Percentiles rank a stretch among this genome's conserved stretches.
These are phyloP conservation scores for Galerucella pusilla DNA, from an alignment of 2,888 invertebrate species.

Conservation along the genomic window DNA sequence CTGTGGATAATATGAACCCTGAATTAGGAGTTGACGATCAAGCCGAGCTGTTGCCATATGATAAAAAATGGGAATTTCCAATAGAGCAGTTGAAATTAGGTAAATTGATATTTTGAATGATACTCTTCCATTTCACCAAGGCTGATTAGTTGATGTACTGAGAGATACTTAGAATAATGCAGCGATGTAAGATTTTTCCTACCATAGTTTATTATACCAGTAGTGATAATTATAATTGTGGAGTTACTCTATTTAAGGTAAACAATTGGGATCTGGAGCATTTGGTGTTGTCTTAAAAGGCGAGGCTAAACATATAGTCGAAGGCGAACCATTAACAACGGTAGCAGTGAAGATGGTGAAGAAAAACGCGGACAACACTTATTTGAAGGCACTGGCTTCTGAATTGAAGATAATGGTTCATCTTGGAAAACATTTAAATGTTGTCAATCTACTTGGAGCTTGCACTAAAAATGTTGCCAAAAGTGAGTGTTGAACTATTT, in stretches of 20 bases:
- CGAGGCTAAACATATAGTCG: constrained; percentile 81
- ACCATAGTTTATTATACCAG: no score
- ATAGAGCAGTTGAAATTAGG: constrained; percentile 83
- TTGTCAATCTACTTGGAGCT: constrained; percentile 94
- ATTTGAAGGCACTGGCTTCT: constrained; percentile 88
- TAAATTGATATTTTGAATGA: constrained; percentile 56
- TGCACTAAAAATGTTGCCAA: constrained; percentile 88
- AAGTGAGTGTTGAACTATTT: constrained; percentile 68
- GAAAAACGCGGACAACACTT: constrained; percentile 82
- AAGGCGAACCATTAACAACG: constrained; percentile 78
- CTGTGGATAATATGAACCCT: constrained; percentile 84
- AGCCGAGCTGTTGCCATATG: constrained; percentile 92
- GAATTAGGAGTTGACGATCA: constrained; percentile 92
- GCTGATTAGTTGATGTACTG: no score
- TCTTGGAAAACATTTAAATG: constrained; percentile 93
- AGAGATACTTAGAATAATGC: no score
- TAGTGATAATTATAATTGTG: neutral
- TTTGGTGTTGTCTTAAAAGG: constrained; percentile 95
- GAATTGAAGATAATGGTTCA: constrained; percentile 97
- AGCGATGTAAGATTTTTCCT: no score
- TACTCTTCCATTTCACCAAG: neutral
- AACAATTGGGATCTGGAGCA: constrained; percentile 92
- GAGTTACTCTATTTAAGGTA: constrained; percentile 55
- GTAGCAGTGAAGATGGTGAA: constrained; percentile 98
- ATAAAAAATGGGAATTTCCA: constrained; percentile 91